Conservation (phyloP, 2,888 invertebrate genomes). For the Deladenus siricidicola region DNA sequence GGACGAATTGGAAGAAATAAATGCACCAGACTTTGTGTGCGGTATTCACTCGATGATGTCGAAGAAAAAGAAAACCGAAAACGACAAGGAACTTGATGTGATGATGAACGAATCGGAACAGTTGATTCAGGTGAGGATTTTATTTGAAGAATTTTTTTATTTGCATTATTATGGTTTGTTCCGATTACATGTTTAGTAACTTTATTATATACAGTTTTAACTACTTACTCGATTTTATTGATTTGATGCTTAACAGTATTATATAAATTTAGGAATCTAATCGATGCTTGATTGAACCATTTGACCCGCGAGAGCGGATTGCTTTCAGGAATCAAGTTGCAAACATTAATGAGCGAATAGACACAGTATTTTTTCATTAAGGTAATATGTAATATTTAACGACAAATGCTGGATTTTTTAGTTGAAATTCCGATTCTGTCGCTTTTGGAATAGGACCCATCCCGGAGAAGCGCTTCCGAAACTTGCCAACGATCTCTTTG, state of each 20-base stretch:
- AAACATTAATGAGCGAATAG: conserved; percentile 12
- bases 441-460: conserved; percentile 32
- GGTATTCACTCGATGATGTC: conserved; percentile 9
- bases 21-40: conserved; percentile 8
- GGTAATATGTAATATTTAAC: background rate
- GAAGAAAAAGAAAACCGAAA: conserved; percentile 1
- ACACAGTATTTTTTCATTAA: conserved; percentile 10
- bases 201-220: too few relatives aligned
- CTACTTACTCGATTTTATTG: too few relatives aligned
- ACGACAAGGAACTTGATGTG: conserved; percentile 18
- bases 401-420: conserved; percentile 16
- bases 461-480: conserved; percentile 24
- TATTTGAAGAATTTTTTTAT: too few relatives aligned
- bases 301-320: conserved; percentile 5
- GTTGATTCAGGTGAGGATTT: conserved; percentile 16
- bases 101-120: conserved; percentile 21
- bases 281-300: conserved; percentile 9
- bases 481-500: conserved; percentile 2
- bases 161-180: background rate
- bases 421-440: conserved; percentile 35
- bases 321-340: conserved; percentile 2
- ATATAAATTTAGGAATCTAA: conserved; percentile 10
- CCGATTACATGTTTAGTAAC: too few relatives aligned
- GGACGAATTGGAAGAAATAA: conserved; percentile 8
- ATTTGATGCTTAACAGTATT: background rate